Base-by-base conservation (phyloP, 2,113 vertebrate species). In the Onychorhynchus coronatus region DNA sequence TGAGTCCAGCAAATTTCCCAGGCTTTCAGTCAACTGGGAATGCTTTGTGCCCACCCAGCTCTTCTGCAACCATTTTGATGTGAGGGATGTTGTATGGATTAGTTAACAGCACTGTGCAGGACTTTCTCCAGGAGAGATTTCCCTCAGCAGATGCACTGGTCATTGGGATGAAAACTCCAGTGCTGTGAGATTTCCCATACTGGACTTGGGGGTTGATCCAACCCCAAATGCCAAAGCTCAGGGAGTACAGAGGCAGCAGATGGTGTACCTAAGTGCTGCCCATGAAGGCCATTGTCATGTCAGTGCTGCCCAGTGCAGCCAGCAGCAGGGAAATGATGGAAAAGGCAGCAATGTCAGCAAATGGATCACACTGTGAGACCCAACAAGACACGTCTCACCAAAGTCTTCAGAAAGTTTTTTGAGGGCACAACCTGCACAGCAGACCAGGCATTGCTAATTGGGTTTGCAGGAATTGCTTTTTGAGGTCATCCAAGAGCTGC, bases 321-420 rank as follows among this genome's bases (percentile, higher is more conserved):
- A 1, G 41, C 35, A 65, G 19, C 37, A 62, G 27, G 39, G 47
- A 67, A 88, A 53, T 1, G 0, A 5, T 59, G 30, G 16, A 52
- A 77, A 73, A 41, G 11, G 8, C 61, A 74, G 41, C 0, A 7
- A 41, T 7, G 6, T 35, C 41, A 41, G 14, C 44, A 62, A 58
- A 39, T 0, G 3, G 35, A 30, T 47, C 53, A 16, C 41, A 55
- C 18, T 0, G 1, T 4, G 9, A 66, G 22, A 73, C 28, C 11
- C 20, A 20, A 7, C 16, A 24, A n/a, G 9, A 30, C 11, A 8
- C 0, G 0, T 12, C 19, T 56, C 46, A 74, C 22, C 27, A 53
- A 77, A 84, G 23, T 12, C 10, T 56, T 42, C 7, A 27, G 22
- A 4, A 52, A n/a, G 19, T 1, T 27, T 77, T 49, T n/a, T 44